Evolutionary conservation across 2,888 invertebrate genomes (phyloP), one percentile per base, ranked within the genome.

Genomic region (Lithophane socia): DNA sequence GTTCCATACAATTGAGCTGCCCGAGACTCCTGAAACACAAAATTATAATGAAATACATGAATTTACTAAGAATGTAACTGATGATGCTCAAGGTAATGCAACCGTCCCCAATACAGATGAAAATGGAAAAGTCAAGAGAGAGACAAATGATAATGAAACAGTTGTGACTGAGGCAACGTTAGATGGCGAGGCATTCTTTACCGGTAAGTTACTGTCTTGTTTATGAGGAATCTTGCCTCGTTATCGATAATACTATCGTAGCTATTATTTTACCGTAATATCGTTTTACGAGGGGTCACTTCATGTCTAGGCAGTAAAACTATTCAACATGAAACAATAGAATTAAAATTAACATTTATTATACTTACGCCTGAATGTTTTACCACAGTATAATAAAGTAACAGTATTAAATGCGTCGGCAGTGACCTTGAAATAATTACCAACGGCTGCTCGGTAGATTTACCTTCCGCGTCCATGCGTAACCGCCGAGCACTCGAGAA

Each of bases 1-100:
- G 44, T 95, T 96, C 82, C 91, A 90, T 5, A 89, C 88, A 78
- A 88, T 95, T 0, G 88, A 92, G 56, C 47, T 94, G 16, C 73
- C 87, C 0, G 88, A 90, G 21, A 75, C 80, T 63, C 82, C 87
- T 52, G 85, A 79, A 63, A 44, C 72, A 47, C 80, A 87, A 73
- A 80, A 86, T 73, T 79, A 80, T 65, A 77, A 73, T 78, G 77
- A 75, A 65, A 61, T 61, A 61, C 63, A 68, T 61, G 82, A 87
- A 65, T 75, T 77, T 64, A 63, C 52, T 73, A 71, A 73, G 63
- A 85, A 82, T 78, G 29, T 63, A 73, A 88, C 89, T 87, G 87
- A 88, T 66, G 79, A 74, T 88, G 91, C 92, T 92, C 91, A 92
- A 92, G 67, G 18, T 24, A 84, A 72, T 29, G 77, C 79, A 64